A percentile compares a stretch with the other conserved stretches of the same genome.
phyloP scores from a whole-genome alignment of 1,140 invertebrate genomes.

The Amyelois transitella region DNA sequence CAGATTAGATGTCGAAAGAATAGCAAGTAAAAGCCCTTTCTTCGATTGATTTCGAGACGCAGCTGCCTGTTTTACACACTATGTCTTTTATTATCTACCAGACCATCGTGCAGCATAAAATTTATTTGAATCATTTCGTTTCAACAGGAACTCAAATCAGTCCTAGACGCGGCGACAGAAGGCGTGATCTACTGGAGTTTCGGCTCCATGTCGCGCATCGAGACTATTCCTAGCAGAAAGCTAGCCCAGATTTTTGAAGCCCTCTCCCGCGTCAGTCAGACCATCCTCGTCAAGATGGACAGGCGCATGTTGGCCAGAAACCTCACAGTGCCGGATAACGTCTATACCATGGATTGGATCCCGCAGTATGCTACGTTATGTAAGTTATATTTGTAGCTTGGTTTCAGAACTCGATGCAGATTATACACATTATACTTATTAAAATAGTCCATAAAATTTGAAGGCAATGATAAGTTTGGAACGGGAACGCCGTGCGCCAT shows the following conservation, averaged over 20 bases:
- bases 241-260: constrained; percentile 67
- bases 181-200: constrained; percentile 83
- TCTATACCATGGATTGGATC: constrained; percentile 79
- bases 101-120: no score
- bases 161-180: constrained; percentile 75
- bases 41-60: no score
- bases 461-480: no score
- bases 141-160: constrained; percentile 72
- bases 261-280: constrained; percentile 71
- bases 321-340: constrained; percentile 75
- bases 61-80: no score
- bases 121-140: neutral
- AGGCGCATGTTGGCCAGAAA: constrained; percentile 67
- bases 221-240: constrained; percentile 67
- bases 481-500: no score
- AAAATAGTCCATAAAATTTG: no score
- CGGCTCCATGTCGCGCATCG: constrained; percentile 78
- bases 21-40: no score
- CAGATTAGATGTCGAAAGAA: no score
- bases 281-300: constrained; percentile 77
- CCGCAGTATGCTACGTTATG: constrained; percentile 80
- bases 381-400: constrained; percentile 39
- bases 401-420: no score
- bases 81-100: no score
- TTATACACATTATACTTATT: no score